Evolutionary conservation across 1,140 invertebrate species (phyloP).

Genomic region (Drosophila lacertosa): DNA sequence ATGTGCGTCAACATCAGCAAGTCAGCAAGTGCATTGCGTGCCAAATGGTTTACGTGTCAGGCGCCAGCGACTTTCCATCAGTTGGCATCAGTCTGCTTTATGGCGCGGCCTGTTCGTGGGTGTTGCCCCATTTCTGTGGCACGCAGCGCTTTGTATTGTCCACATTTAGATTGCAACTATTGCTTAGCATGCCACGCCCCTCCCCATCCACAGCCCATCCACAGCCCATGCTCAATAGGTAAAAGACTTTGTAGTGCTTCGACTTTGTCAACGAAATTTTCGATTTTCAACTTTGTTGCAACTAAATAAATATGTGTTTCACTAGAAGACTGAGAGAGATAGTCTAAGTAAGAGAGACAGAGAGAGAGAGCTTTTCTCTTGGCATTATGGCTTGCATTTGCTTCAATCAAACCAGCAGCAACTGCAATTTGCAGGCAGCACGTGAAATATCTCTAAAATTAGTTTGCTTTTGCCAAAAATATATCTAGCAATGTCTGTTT

Average conservation of each 20-base stretch:
- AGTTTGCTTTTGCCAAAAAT: slow-evolving; percentile 7
- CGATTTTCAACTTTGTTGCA: slow-evolving; percentile 46
- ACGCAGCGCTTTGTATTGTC: slow-evolving; percentile 29
- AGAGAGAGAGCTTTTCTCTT: background rate
- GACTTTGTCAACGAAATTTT: slow-evolving; percentile 45
- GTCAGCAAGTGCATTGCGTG: slow-evolving; percentile 77
- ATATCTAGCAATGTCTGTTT: background rate
- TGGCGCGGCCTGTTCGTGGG: slow-evolving; percentile 3
- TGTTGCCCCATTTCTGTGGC: background rate
- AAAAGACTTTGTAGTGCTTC: slow-evolving; percentile 12
- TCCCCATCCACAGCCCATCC: no score
- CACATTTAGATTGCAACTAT: slow-evolving; percentile 28
- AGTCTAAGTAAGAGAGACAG: no score
- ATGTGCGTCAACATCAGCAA: slow-evolving; percentile 74
- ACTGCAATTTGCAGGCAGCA: slow-evolving; percentile 9
- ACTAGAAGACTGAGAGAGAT: background rate
- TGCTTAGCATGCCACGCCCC: slow-evolving; percentile 33
- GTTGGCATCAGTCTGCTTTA: slow-evolving; percentile 28
- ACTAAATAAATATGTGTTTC: slow-evolving; percentile 35
- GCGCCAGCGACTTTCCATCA: slow-evolving; percentile 33
- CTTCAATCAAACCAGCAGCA: slow-evolving; percentile 8
- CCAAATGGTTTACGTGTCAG: slow-evolving; percentile 79
- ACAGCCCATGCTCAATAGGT: no score
- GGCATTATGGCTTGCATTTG: slow-evolving; percentile 17
- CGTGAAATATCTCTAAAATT: background rate